Evolutionary conservation across 2,113 vertebrate genomes (phyloP), one percentile per base, ranked within the genome.

Genomic region (Bufo gargarizans): DNA sequence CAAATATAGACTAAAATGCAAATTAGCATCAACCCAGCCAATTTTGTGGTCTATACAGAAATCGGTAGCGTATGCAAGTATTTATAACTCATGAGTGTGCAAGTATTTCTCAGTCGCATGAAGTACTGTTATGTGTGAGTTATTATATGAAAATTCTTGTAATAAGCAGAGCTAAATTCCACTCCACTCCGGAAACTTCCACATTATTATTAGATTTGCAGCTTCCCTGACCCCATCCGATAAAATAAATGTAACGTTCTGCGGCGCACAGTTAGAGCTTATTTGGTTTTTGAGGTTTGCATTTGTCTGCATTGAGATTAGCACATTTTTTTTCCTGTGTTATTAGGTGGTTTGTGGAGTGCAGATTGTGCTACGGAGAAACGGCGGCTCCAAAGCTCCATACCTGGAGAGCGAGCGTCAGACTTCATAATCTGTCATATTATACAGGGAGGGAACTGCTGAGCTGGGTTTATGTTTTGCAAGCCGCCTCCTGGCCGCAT

Each of bases 281-380:
- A 92, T 92, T 91, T 92, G 91, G 87, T 92, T 94, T 91, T 76
- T 19, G 33, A 90, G 88, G 93, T 91, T 93, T 87, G 91, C 69
- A 55, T 79, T 82, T 55, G 88, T 83, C 89, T 91, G 92, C 83
- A 91, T 85, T 91, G 69, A 84, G 53, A 67, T 61, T 91, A 20
- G 17, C 22, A 0, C 45, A 61, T 78, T 67, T 33, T 50, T 33
- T 33, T 33, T 33, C 33, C 84, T 71, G 11, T 76, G 69, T 74
- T 76, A 74, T 59, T 74, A 55, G 33, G 22, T 22, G 33, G n/a
- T 59, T 76, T 33, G 58, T 43, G 53, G 22, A 19, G 69, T 47
- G 84, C 69, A 59, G 84, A 50, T 67, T 65, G 9, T 83, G 61
- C 45, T 16, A 4, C 5, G 11, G 19, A 69, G 81, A 16, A 59